A percentile compares a stretch with the other conserved stretches of the same genome.
Evolutionary conservation across 2,888 invertebrate species (phyloP).

Genomic region (Mechanitis mazaeus): DNA sequence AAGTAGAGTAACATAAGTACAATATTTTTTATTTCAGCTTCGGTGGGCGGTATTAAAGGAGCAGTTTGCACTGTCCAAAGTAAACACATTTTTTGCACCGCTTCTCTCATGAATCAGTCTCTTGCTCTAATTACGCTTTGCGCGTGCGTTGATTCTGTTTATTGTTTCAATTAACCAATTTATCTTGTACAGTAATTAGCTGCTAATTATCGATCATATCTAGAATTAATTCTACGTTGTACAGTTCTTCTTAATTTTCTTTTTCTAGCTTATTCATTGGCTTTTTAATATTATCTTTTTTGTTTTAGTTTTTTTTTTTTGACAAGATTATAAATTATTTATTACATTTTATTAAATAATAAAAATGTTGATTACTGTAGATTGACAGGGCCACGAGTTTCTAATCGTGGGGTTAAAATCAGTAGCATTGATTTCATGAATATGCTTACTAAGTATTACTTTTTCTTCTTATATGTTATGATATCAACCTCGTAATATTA

Average conservation of each 20-base stretch:
- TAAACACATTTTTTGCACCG: constrained; percentile 67
- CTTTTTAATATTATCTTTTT: constrained; percentile 10
- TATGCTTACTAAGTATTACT: too few relatives aligned
- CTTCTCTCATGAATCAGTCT: constrained; percentile 59
- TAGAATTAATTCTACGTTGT: constrained; percentile 10
- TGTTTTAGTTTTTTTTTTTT: neutral
- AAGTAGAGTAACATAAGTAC: neutral
- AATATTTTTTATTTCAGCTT: constrained; percentile 58
- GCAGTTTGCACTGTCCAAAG: constrained; percentile 63
- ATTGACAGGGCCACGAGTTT: too few relatives aligned
- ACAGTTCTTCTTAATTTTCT: constrained; percentile 14
- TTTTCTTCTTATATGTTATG: too few relatives aligned
- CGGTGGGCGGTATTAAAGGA: constrained; percentile 72
- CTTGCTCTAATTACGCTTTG: constrained; percentile 57
- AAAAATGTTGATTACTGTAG: too few relatives aligned
- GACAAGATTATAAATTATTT: too few relatives aligned
- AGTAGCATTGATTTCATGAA: too few relatives aligned
- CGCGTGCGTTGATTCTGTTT: constrained; percentile 55
- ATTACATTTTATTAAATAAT: too few relatives aligned
- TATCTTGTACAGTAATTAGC: constrained; percentile 34
- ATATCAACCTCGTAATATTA: too few relatives aligned
- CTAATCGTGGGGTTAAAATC: too few relatives aligned
- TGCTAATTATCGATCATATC: constrained; percentile 25
- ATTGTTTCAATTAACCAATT: constrained; percentile 57
- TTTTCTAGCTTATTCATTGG: constrained; percentile 8